Evolutionary conservation across 2,888 invertebrate species (phyloP).

Genomic region (Meiosimyza platycephala): DNA sequence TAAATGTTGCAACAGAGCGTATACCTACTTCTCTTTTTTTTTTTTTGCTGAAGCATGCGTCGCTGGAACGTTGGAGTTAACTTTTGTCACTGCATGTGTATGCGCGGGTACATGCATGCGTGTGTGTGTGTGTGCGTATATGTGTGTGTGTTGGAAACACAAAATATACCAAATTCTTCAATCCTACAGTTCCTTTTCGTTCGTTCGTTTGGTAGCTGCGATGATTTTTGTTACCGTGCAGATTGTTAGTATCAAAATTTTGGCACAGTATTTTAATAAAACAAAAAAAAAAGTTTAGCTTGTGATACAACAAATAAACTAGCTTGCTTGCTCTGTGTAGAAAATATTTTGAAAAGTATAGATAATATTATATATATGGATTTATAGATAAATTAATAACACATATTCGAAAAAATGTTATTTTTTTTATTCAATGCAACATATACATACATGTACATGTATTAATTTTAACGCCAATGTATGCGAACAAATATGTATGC

Average conservation of each 20-base stretch:
- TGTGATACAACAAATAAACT: too few relatives aligned
- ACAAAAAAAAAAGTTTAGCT: too few relatives aligned
- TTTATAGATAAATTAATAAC: too few relatives aligned
- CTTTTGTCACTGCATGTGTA: not conserved
- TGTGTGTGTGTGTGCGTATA: not conserved
- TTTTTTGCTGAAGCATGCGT: slow-evolving; percentile 14
- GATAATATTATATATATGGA: too few relatives aligned
- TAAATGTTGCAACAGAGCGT: too few relatives aligned
- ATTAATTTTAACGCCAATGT: not conserved
- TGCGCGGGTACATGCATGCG: not conserved
- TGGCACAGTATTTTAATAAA: too few relatives aligned
- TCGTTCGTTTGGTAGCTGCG: slow-evolving; percentile 27
- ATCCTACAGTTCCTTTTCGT: slow-evolving; percentile 27
- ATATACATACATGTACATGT: not conserved
- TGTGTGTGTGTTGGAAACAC: not conserved
- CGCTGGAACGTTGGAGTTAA: slow-evolving; percentile 2
- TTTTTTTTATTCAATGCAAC: not conserved
- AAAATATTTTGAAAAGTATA: too few relatives aligned
- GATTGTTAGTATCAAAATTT: slow-evolving; percentile 14
- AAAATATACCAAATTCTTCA: slow-evolving; percentile 1
- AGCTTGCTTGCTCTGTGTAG: too few relatives aligned
- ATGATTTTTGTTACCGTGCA: slow-evolving; percentile 17
- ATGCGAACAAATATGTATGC: not conserved
- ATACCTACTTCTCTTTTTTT: too few relatives aligned
- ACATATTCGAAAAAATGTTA: too few relatives aligned